Base-by-base conservation (phyloP, 2,113 vertebrate species). In the Pluvialis apricaria region DNA sequence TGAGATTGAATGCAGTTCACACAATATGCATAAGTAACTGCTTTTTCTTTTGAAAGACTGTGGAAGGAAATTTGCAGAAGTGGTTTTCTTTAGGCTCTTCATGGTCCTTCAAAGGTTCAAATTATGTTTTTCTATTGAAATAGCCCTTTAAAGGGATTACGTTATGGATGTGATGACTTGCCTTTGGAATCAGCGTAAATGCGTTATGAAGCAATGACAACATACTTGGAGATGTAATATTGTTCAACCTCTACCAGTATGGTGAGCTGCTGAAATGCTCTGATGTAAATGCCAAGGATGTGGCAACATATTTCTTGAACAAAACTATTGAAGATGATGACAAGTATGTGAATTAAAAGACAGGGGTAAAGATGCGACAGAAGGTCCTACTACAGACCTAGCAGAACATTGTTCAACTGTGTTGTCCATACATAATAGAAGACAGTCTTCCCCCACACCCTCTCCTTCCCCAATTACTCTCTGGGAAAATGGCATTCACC, bases 381-480 rank as follows among this genome's bases (percentile, higher is more conserved):
- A 60, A 75, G 13, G 12, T n/a, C 2, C 1, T 76, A 49, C 22
- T 72, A 54, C 20, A 45, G 57, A 87, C 75, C 34, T n/a, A 77
- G 68, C 38, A 60, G 32, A 81, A 70, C 78, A 14, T 32, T 40
- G 32, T 79, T 90, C 38, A 60, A 1, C 19, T 85, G 11, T 40
- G 34, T 11, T 87, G 28, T 49, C 65, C 24, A 16, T n/a, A 52
- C 5, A 6, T 31, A 91, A 38, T 8, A 58, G 40, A 52, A 77
- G 26, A 54, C 13, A 12, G 14, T 70, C 49, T 87, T 73, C 12
- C 47, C 15, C 2, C 5, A 16, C 3, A 3, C 14, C 24, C 5
- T 11, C 5, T 7, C 6, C 6, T 3, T 6, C 12, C 10, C 5
- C 20, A 3, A 0, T 78, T 64, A 64, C 26, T 82, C 14, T 51